Base-by-base conservation (phyloP, 2,113 vertebrate genomes). In the Pangasianodon hypophthalmus region DNA sequence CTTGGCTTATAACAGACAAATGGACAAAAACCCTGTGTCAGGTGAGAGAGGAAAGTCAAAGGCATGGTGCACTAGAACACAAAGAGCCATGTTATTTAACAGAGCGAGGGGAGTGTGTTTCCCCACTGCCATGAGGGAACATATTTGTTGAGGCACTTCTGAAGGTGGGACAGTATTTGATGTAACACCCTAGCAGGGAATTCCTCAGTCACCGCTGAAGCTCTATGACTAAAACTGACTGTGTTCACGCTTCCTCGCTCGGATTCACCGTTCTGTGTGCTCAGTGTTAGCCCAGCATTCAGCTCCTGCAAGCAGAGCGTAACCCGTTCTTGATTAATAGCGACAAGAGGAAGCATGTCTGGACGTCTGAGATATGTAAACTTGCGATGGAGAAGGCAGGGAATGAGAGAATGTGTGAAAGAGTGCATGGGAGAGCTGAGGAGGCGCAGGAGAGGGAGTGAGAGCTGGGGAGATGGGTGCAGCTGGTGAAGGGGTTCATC, bases 401-500 rank as follows among this genome's bases (percentile, higher is more conserved):
- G 77, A 64, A 85, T 64, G 79, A 58, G 62, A 81, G 80, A 87
- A 77, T 73, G 90, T 86, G 81, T 90, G 69, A 89, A 67, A 87
- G 69, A 62, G 88, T 88, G 87, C 90, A 86, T 93, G 92, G 71
- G 79, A 73, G 90, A 62, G 75, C 90, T n/a, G 69, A 84, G 58
- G 84, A 50, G 56, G 41, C 29, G 16, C 54, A 48, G 52, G 91
- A 93, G 95, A 93, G 85, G 84, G 93, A 93, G 88, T 44, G 90
- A 93, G 94, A 92, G 92, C 96, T 92, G 95, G 96, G 95, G 96
- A 96, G 94, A 96, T 96, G 92, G 97, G 97, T 96, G 96, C 96
- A 96, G 96, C 96, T 97, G 97, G 97, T 97, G 93, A 96, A 95
- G 96, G 95, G 97, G 96, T 97, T 95, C 95, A 93, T 96, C 95